Evolutionary conservation across 2,888 invertebrate species (phyloP).

Genomic region (Achlya flavicornis): DNA sequence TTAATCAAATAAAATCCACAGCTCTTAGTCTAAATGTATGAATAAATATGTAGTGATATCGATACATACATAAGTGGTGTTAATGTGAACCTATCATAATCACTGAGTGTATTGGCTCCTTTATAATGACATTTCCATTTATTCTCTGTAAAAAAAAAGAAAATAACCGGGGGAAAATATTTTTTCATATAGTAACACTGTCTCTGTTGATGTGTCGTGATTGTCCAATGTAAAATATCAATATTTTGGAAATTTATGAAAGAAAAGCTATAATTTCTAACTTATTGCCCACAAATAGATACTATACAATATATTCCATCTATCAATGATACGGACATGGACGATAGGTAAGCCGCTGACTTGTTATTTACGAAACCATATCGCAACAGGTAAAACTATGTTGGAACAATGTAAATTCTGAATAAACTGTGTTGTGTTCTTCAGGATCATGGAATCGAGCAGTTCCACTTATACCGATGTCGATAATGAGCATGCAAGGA

Average conservation of each 20-base stretch:
- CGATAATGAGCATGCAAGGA: slow-evolving; percentile 84
- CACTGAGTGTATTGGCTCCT: no score
- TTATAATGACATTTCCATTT: slow-evolving; percentile 14
- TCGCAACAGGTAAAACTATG: slow-evolving; percentile 75
- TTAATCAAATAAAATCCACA: no score
- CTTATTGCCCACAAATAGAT: slow-evolving; percentile 59
- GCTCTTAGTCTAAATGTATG: no score
- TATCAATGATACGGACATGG: slow-evolving; percentile 69
- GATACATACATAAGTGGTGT: no score
- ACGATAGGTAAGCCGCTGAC: slow-evolving; percentile 69
- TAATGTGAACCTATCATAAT: no score
- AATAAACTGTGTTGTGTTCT: slow-evolving; percentile 63
- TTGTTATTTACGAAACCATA: slow-evolving; percentile 48
- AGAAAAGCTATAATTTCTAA: slow-evolving; percentile 68
- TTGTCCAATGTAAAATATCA: slow-evolving; percentile 77
- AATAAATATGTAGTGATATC: no score
- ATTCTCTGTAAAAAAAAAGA: slow-evolving; percentile 23
- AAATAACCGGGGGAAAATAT: slow-evolving; percentile 33
- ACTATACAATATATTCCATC: slow-evolving; percentile 59
- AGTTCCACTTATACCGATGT: slow-evolving; percentile 68
- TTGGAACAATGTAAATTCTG: slow-evolving; percentile 70
- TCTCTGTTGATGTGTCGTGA: slow-evolving; percentile 83
- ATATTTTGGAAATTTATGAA: slow-evolving; percentile 79
- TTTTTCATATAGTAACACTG: slow-evolving; percentile 57
- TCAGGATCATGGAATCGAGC: slow-evolving; percentile 79